A percentile compares a stretch with the other conserved stretches of the same genome.
These are phyloP conservation scores for Rhadina sibilatrix DNA, from an alignment of 2,113 vertebrate species.

Conservation along the genomic window DNA sequence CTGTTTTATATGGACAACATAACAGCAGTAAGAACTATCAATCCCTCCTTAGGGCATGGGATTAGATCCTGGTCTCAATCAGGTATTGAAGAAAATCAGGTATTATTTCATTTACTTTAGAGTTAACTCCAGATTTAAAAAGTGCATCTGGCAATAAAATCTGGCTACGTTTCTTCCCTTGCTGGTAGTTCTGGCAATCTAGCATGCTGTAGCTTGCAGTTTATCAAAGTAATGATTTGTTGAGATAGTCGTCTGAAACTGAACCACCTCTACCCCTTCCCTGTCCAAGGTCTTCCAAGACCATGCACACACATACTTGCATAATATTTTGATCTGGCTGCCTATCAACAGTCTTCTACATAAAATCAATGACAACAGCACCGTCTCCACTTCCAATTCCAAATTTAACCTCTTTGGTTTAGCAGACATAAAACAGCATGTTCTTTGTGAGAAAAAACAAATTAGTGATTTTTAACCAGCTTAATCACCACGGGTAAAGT, in stretches of 20 bases:
- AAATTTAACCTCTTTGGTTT: neutral
- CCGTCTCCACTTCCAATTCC: neutral
- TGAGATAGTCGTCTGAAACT: neutral
- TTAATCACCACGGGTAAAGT: neutral
- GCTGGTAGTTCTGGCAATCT: neutral
- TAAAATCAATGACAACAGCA: neutral
- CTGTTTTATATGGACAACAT: neutral
- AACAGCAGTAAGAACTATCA: neutral
- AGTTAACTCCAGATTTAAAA: conserved; percentile 19
- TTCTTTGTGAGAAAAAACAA: neutral
- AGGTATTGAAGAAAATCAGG: conserved; percentile 10
- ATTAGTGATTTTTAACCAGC: neutral
- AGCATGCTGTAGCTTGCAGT: neutral
- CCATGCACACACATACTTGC: neutral
- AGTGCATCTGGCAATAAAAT: neutral
- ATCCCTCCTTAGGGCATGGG: neutral
- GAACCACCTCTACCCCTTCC: neutral
- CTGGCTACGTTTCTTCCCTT: neutral
- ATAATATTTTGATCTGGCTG: neutral
- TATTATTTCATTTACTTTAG: conserved; percentile 16
- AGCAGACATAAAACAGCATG: neutral
- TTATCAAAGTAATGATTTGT: conserved; percentile 3
- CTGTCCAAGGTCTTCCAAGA: neutral
- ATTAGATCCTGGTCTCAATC: neutral
- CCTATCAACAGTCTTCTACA: neutral